These are phyloP conservation scores for Orchestia grillus DNA, from an alignment of 1,140 invertebrate species.

Conservation along the genomic window DNA sequence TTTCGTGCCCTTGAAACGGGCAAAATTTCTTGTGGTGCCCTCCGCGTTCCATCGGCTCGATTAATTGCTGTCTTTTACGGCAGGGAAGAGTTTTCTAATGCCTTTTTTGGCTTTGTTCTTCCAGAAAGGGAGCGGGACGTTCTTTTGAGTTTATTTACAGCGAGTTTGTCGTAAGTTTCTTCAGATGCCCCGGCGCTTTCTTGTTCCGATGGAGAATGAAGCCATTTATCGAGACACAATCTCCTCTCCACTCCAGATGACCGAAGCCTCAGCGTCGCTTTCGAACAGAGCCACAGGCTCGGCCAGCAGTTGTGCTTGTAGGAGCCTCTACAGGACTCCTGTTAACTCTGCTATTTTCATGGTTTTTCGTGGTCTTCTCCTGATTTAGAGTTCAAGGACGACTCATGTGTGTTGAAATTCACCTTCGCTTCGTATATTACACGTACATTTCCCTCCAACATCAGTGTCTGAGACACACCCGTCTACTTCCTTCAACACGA, in stretches of 20 bases:
- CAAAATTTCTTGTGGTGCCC: not conserved
- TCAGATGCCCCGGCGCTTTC: conserved; percentile 3
- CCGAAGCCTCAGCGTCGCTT: not conserved
- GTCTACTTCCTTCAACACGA: too few relatives aligned
- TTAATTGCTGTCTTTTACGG: conserved; percentile 8
- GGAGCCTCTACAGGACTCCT: not conserved
- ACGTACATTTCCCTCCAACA: too few relatives aligned
- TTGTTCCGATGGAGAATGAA: conserved; percentile 7
- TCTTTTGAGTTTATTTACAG: conserved; percentile 10
- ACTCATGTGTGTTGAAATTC: too few relatives aligned
- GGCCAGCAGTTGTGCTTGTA: not conserved
- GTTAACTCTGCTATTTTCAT: not conserved
- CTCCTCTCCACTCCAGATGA: conserved; percentile 5
- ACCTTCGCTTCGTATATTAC: too few relatives aligned
- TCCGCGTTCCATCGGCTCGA: not conserved
- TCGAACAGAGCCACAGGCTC: not conserved
- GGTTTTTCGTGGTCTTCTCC: not conserved
- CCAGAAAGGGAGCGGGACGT: not conserved
- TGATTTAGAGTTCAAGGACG: not conserved
- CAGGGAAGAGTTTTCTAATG: not conserved
- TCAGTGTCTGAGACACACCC: too few relatives aligned
- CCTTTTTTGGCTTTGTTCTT: not conserved
- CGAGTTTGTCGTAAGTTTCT: not conserved
- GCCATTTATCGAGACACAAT: conserved; percentile 7
- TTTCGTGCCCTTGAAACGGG: not conserved